These are phyloP conservation scores for Parthenolecanium corni DNA, from an alignment of 2,888 invertebrate genomes.

Conservation along the genomic window DNA sequence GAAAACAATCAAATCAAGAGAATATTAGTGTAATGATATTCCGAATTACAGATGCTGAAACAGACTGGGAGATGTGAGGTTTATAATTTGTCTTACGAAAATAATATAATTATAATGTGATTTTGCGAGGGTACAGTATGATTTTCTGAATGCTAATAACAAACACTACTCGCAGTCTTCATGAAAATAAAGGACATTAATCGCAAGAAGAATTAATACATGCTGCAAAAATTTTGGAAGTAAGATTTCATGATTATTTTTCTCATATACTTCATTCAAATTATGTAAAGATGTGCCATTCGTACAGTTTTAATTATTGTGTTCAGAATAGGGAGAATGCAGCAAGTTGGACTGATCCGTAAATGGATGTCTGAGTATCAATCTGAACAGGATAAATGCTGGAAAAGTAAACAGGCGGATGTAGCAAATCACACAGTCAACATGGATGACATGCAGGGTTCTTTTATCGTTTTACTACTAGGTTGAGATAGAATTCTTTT, in stretches of 20 bases:
- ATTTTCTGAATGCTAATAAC: too few relatives aligned
- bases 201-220: too few relatives aligned
- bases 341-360: constrained; percentile 70
- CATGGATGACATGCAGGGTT: constrained; percentile 83
- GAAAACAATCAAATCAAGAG: not conserved
- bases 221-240: too few relatives aligned
- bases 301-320: too few relatives aligned
- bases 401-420: constrained; percentile 51
- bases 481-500: constrained; percentile 43
- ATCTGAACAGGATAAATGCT: constrained; percentile 69
- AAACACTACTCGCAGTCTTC: too few relatives aligned
- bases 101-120: too few relatives aligned
- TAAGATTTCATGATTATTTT: too few relatives aligned
- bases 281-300: constrained; percentile 35
- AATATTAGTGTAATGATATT: too few relatives aligned
- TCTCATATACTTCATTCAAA: constrained; percentile 16
- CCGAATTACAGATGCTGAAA: constrained; percentile 29
- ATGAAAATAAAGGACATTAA: too few relatives aligned
- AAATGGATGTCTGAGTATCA: constrained; percentile 70
- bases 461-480: constrained; percentile 69
- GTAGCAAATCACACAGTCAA: constrained; percentile 81
- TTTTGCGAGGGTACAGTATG: too few relatives aligned
- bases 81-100: not conserved
- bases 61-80: constrained; percentile 32
- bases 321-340: constrained; percentile 58